A percentile compares a stretch with the other conserved stretches of the same genome.
Conservation (phyloP, 2,888 invertebrate species). For the Lamproptera curius region DNA sequence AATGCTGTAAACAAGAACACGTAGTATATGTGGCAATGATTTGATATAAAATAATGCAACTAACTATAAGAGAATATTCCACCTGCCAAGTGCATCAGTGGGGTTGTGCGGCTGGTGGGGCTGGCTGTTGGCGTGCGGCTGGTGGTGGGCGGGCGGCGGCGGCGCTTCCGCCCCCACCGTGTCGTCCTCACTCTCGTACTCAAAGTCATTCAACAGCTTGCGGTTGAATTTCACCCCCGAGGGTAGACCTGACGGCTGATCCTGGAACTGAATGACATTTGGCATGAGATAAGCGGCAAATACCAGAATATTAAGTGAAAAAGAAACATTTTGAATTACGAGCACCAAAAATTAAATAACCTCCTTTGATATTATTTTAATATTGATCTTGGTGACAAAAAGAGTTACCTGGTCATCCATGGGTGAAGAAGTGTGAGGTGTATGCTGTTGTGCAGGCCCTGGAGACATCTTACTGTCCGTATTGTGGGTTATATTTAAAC, state of each 20-base stretch:
- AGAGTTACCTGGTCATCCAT: slow-evolving; percentile 60
- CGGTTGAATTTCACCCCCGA: slow-evolving; percentile 86
- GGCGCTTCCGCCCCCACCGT: slow-evolving; percentile 60
- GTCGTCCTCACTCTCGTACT: slow-evolving; percentile 96
- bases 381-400: slow-evolving; percentile 63
- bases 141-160: slow-evolving; percentile 24
- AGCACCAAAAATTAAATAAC: too few species aligned
- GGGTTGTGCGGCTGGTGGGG: slow-evolving; percentile 34
- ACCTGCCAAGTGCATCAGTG: slow-evolving; percentile 66
- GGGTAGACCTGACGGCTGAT: slow-evolving; percentile 49
- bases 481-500: slow-evolving; percentile 55
- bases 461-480: slow-evolving; percentile 60
- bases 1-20: slow-evolving; percentile 71
- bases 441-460: slow-evolving; percentile 47
- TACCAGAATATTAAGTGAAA: too few species aligned
- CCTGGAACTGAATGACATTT: slow-evolving; percentile 65
- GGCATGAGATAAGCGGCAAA: not conserved
- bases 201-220: slow-evolving; percentile 89
- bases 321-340: too few species aligned
- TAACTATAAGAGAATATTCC: too few species aligned
- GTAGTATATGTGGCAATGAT: too few species aligned
- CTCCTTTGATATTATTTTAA: too few species aligned
- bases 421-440: slow-evolving; percentile 56
- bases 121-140: slow-evolving; percentile 16
- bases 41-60: too few species aligned